Conservation (phyloP, 2,888 invertebrate genomes). For the Cyclophora punctaria region DNA sequence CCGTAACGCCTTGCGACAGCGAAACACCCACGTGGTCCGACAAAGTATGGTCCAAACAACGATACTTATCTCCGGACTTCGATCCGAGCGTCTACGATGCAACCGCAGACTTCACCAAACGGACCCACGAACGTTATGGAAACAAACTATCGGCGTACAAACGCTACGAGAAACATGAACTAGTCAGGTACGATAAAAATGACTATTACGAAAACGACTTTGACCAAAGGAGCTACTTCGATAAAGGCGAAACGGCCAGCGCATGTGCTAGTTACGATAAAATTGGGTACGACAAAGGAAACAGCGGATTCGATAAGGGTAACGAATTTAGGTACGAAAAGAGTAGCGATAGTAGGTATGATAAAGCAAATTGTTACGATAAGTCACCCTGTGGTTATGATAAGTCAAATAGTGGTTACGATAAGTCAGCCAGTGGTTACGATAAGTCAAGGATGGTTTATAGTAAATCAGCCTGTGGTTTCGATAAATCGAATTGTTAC, state of each 20-base stretch:
- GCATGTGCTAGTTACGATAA: slow-evolving; percentile 8
- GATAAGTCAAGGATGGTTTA: too few species aligned
- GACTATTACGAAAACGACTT: slow-evolving; percentile 2
- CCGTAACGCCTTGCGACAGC: slow-evolving; percentile 66
- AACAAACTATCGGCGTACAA: slow-evolving; percentile 11
- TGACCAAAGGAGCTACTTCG: too few species aligned
- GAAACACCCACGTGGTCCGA: slow-evolving; percentile 56
- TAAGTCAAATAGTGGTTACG: not conserved
- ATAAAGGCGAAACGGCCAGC: too few species aligned
- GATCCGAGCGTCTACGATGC: slow-evolving; percentile 26
- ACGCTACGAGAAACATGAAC: slow-evolving; percentile 14
- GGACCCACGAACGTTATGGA: slow-evolving; percentile 16
- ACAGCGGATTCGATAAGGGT: slow-evolving; percentile 16
- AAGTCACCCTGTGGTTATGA: too few species aligned
- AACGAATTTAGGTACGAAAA: slow-evolving; percentile 10
- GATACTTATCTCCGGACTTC: slow-evolving; percentile 30
- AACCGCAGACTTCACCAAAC: slow-evolving; percentile 26
- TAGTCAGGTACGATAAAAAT: slow-evolving; percentile 15
- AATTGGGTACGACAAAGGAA: slow-evolving; percentile 8
- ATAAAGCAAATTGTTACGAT: too few species aligned
- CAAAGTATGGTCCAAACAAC: slow-evolving; percentile 37
- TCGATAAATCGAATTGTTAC: too few species aligned
- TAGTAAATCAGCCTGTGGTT: too few species aligned
- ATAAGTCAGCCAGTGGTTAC: too few species aligned
- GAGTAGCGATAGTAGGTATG: slow-evolving; percentile 1